Evolutionary conservation across 2,888 invertebrate genomes (phyloP).

Genomic region (Zele albiditarsus): DNA sequence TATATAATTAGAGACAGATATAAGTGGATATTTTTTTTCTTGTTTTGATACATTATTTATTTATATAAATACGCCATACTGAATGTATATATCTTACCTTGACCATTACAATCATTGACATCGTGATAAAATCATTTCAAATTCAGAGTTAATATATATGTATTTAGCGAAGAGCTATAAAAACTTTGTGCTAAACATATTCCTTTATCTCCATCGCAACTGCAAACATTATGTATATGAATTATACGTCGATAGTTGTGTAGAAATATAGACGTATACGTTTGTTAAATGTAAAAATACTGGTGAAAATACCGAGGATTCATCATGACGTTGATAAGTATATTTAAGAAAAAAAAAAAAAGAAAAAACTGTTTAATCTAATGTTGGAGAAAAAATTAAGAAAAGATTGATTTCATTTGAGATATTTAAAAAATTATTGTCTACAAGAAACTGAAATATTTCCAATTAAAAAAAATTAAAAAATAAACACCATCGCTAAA

Average conservation of each 20-base stretch:
- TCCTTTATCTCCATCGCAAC: too few species aligned
- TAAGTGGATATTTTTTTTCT: background rate
- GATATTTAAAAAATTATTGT: too few species aligned
- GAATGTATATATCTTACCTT: slow-evolving; percentile 3
- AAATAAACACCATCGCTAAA: background rate
- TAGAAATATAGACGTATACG: background rate
- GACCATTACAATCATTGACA: slow-evolving; percentile 24
- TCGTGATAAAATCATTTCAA: slow-evolving; percentile 1
- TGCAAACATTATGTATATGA: background rate
- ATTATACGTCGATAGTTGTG: background rate
- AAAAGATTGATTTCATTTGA: too few species aligned
- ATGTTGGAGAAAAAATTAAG: too few species aligned
- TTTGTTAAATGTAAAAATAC: background rate
- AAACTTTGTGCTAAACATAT: background rate
- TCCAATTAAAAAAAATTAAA: background rate
- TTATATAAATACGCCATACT: background rate
- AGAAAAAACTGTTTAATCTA: too few species aligned
- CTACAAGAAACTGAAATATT: too few species aligned
- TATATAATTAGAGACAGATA: slow-evolving; percentile 6
- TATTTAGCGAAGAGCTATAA: background rate
- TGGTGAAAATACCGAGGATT: background rate
- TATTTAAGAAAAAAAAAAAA: too few species aligned
- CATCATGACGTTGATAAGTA: background rate
- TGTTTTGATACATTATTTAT: background rate
- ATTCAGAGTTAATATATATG: background rate